A percentile compares a stretch with the other conserved stretches of the same genome.
phyloP scores from a whole-genome alignment of 1,140 invertebrate species.

The Monochamus saltuarius region DNA sequence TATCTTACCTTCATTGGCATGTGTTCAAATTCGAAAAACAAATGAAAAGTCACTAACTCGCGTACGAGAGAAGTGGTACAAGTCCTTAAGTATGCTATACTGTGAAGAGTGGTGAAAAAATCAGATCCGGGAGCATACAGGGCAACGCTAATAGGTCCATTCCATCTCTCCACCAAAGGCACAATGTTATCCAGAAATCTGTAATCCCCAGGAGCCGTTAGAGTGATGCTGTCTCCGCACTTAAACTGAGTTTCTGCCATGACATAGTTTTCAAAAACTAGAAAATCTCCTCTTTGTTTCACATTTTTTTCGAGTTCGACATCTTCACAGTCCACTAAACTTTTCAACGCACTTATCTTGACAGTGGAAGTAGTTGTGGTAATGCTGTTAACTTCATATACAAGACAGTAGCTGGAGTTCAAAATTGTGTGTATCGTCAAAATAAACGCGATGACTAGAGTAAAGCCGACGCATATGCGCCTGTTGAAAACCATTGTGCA shows the following conservation, averaged over 20 bases:
- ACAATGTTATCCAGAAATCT: constrained; percentile 45
- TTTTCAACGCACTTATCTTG: no score
- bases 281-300: constrained; percentile 73
- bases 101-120: constrained; percentile 58
- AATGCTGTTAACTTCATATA: no score
- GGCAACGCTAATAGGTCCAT: constrained; percentile 69
- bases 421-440: no score
- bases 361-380: no score
- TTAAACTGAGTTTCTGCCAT: constrained; percentile 51
- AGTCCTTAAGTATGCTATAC: constrained; percentile 61
- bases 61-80: constrained; percentile 56
- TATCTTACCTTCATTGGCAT: constrained; percentile 58
- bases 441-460: no score
- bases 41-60: constrained; percentile 65
- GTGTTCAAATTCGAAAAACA: constrained; percentile 65
- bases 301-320: neutral
- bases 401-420: no score
- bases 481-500: no score
- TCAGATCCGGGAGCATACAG: constrained; percentile 69
- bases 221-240: constrained; percentile 68
- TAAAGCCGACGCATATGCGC: no score
- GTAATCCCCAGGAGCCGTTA: constrained; percentile 69
- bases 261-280: constrained; percentile 85
- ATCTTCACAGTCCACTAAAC: neutral
- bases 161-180: constrained; percentile 42